Evolutionary conservation across 1,140 invertebrate genomes (phyloP).

Genomic region (Sinella curviseta): DNA sequence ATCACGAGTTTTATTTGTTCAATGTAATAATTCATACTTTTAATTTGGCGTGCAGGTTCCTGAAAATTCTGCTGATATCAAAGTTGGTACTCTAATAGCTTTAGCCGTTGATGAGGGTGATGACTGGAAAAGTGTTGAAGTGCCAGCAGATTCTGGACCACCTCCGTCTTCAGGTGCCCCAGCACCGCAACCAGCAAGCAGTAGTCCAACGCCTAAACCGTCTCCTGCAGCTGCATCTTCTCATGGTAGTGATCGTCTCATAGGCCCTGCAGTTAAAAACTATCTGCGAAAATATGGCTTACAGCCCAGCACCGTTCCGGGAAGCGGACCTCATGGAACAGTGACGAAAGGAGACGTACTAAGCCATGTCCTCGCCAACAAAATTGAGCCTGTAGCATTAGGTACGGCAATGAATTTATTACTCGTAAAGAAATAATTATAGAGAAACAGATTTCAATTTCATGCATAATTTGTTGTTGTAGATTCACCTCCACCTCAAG

Average conservation of each 20-base stretch:
- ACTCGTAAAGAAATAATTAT: slow-evolving; percentile 20
- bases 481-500: slow-evolving; percentile 4
- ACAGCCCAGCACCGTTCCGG: slow-evolving; percentile 57
- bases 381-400: slow-evolving; percentile 57
- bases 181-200: neutral
- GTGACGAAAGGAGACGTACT: slow-evolving; percentile 69
- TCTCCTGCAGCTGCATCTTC: neutral
- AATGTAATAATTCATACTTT: neutral
- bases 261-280: slow-evolving; percentile 65
- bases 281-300: slow-evolving; percentile 65
- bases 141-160: slow-evolving; percentile 61
- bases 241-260: slow-evolving; percentile 24
- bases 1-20: no score
- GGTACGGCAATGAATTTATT: slow-evolving; percentile 50
- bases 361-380: slow-evolving; percentile 61
- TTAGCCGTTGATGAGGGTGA: slow-evolving; percentile 80
- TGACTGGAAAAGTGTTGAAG: slow-evolving; percentile 70
- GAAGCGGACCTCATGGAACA: slow-evolving; percentile 63
- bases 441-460: slow-evolving; percentile 50
- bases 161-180: slow-evolving; percentile 49
- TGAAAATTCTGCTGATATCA: slow-evolving; percentile 77
- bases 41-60: slow-evolving; percentile 57
- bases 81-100: slow-evolving; percentile 82
- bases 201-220: neutral
- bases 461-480: slow-evolving; percentile 13